Base-by-base conservation (phyloP, 2,797 vertebrate genomes). In the Phataginus tetradactyla region DNA sequence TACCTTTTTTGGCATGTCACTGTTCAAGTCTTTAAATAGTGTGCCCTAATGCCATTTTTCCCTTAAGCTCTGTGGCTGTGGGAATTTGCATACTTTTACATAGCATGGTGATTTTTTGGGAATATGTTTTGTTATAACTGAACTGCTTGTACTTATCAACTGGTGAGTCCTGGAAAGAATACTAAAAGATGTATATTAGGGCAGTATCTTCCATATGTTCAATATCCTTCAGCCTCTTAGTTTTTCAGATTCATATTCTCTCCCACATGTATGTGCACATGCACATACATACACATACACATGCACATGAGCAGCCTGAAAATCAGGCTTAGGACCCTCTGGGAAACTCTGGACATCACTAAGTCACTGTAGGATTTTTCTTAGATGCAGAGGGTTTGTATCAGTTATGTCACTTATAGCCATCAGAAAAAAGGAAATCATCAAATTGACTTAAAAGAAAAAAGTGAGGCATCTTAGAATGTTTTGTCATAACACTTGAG, bases 401-500 rank as follows among this genome's bases (percentile, higher is more conserved):
- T 86, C 34, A 51, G 18, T 57, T 34, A 57, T 55, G 7, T 37
- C 51, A 91, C 27, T 91, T 90, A 0, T n/a, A 79, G 53, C 53
- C 79, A 77, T 61, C 68, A 75, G 37, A 49, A 80, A 89, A 81
- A 91, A 39, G 34, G 20, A 49, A 51, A 53, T 59, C 32, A 66
- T 93, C 55, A 57, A 12, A 83, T 37, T 79, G 66, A 80, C 29
- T 87, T 63, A 53, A 84, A 69, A 80, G 63, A 55, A 55, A 88
- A 90, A 80, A 81, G 5, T 61, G 64, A 90, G 27, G 11, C 59
- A 34, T 72, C 69, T 87, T 39, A 81, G 39, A 64, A 71, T 93
- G 86, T 93, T 83, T 71, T 96, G 63, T 94, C 18, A 1, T 57
- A 57, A 71, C 57, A 85, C 75, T 72, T 95, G 92, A 95, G 86